Evolutionary conservation across 2,113 vertebrate genomes (phyloP).

Genomic region (Aepyceros melampus): DNA sequence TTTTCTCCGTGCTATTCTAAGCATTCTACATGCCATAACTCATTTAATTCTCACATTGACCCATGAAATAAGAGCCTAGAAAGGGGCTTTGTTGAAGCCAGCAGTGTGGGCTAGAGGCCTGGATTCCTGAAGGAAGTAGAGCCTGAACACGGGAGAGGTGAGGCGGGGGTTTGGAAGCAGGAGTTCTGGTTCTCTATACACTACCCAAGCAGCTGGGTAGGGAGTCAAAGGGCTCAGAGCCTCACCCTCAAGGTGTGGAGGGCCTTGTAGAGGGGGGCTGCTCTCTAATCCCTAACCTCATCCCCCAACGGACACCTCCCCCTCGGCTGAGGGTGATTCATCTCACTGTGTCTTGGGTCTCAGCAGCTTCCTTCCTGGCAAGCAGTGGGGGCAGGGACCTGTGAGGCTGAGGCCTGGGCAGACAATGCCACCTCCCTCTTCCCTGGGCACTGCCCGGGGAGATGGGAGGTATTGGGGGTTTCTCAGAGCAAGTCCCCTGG

Average conservation of each 20-base stretch:
- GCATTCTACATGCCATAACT: not conserved
- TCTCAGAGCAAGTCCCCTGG: not conserved
- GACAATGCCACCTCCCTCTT: not conserved
- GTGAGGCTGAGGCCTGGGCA: not conserved
- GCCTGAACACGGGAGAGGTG: not conserved
- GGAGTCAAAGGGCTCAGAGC: not conserved
- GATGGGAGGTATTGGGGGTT: not conserved
- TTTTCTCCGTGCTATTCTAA: not conserved
- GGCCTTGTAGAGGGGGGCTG: not conserved
- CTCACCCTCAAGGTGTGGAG: not conserved
- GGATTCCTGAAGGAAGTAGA: not conserved
- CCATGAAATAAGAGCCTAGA: not conserved
- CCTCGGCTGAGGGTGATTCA: conserved; percentile 65
- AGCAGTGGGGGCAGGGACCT: conserved; percentile 57
- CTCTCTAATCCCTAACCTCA: conserved; percentile 62
- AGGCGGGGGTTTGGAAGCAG: not conserved
- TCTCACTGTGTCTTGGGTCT: conserved; percentile 32
- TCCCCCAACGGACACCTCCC: conserved; percentile 30
- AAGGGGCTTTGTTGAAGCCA: not conserved
- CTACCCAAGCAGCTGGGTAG: not conserved
- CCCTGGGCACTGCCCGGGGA: not conserved
- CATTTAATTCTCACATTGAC: not conserved
- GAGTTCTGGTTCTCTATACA: not conserved
- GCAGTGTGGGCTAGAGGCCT: not conserved
- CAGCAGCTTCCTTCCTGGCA: conserved; percentile 66